phyloP scores from a whole-genome alignment of 2,113 vertebrate species.

The Tauraco erythrolophus region DNA sequence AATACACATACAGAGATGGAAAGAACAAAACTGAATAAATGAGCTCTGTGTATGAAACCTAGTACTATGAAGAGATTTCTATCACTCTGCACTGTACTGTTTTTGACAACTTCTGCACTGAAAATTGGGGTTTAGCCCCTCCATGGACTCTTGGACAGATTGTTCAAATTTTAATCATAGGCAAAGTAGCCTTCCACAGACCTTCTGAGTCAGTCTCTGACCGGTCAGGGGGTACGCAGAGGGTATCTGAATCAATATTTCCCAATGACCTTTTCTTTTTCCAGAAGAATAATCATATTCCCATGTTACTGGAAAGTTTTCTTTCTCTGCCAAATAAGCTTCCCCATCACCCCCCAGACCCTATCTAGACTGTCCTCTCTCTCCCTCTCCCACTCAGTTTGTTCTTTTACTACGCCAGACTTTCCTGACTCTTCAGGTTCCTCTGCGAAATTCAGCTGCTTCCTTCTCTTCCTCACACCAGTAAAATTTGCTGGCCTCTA shows the following conservation, averaged over 20 bases:
- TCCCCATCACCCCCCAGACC: neutral
- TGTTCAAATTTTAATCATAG: neutral
- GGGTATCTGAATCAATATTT: neutral
- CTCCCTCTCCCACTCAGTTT: neutral
- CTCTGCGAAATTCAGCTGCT: neutral
- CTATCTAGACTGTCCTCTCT: neutral
- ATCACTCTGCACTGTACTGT: neutral
- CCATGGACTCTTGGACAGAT: neutral
- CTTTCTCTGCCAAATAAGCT: neutral
- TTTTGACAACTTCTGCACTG: neutral
- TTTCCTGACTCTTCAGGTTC: neutral
- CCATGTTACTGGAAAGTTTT: neutral
- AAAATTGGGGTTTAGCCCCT: neutral
- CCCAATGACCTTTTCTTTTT: neutral
- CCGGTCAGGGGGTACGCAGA: neutral
- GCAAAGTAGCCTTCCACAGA: neutral
- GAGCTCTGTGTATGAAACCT: neutral
- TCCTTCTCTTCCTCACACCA: neutral
- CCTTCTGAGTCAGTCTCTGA: neutral
- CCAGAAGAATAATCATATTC: neutral
- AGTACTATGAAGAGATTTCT: neutral
- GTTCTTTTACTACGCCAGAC: neutral
- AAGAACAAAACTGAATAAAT: neutral
- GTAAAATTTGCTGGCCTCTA: neutral
- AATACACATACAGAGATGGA: neutral